Base-by-base conservation (phyloP, 1,140 invertebrate genomes). In the Anastatus disparis region DNA sequence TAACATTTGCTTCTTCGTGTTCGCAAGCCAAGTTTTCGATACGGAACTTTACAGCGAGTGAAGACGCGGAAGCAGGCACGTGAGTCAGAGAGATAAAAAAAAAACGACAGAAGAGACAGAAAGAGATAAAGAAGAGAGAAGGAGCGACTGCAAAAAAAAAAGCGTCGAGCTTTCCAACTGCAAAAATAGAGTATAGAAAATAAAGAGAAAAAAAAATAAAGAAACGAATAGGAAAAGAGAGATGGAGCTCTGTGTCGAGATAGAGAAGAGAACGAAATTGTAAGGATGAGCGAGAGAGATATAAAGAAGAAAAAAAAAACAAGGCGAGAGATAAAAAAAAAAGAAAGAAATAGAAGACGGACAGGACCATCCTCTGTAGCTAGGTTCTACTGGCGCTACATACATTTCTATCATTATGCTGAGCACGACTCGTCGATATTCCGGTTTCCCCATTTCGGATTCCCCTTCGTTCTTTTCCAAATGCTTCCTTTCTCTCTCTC, bases 391-490 rank as follows among this genome's bases (percentile, higher is more conserved):
- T 17, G 61, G 58, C 10, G n/a, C 63, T 59, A 63, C 55, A 58
- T 70, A 73, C 71, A 72, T 75, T 75, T 75, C 71, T 62, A 76
- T 76, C 73, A 68, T 76, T 76, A 76, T 75, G 75, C 73, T 69
- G 55, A 53, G 73, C 75, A 76, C 75, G 71, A 69, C 38, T 75
- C 71, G 69, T 76, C 73, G 73, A 76, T 76, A 76, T 76, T 76
- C 75, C 71, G 73, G 56, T 75, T 75, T 77, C 63, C 75, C 69
- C 73, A 75, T 77, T 76, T 76, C 70, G 64, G 56, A 67, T 71
- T 65, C 70, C 59, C 69, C 69, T 65, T 71, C 20, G 29, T 35
- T 35, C 26, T 55, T 52, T 38, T 13, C 4, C 24, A 2, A n/a
- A 13, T 17, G 27, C 20, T 38, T 53, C 38, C 26, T 67, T 35